Evolutionary conservation across 1,140 invertebrate species (phyloP), one percentile per base, ranked within the genome.

Genomic region (Liolophura sinensis): DNA sequence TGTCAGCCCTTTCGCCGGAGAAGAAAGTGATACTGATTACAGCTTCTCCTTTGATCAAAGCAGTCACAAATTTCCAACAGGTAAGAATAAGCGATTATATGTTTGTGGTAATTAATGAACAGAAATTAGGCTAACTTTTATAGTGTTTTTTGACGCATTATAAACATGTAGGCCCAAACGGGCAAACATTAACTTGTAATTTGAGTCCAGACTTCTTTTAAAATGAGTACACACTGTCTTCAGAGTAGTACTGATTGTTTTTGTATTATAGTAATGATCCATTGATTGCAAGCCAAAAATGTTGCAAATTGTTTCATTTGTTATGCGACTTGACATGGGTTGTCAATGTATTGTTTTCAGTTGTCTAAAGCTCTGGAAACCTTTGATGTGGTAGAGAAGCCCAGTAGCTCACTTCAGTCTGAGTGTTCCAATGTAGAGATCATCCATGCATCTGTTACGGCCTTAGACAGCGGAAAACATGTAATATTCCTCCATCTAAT

Each of bases 311-410:
- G 24, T 7, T 54, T 24, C n/a, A 20, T 54, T 5, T 20, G 24
- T 54, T 20, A 54, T 40, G 9, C 9, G 9, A 9, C 31, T 40
- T 40, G 3, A 40, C 31, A 5, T 40, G 31, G 3, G 31, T 40
- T 9, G 9, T 40, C 3, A 40, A 25, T 46, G 49, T 20, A 16
- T 64, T 40, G 25, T 22, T 56, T 70, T 12, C 87, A 91, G 63
- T 84, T 94, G 20, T 92, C 92, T 16, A 92, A 91, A 85, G 91
- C 90, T 40, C 83, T 97, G 14, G 89, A 92, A 64, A 88, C 91
- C 72, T 97, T 97, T 86, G 90, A 95, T 86, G 91, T 97, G 0
- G 87, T 90, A 78, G 94, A 97, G 85, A 87, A 88, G 67, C 84
- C 88, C 69, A 85, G 87, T n/a, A 81, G 85, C 70, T 80, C 82